These are phyloP conservation scores for Gambusia affinis DNA, from an alignment of 2,113 vertebrate species.

Conservation along the genomic window DNA sequence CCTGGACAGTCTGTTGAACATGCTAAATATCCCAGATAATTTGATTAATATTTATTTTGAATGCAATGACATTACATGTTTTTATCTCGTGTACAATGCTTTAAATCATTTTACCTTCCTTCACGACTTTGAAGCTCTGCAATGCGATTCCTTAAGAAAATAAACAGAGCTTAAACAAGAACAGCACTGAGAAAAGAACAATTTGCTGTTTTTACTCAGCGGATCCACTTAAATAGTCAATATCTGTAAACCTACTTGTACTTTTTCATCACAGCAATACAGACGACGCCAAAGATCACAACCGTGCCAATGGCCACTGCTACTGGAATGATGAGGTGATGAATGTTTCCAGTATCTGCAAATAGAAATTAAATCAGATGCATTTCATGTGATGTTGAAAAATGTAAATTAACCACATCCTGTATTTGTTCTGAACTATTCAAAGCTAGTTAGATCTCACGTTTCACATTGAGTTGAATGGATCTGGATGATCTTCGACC, in stretches of 20 bases:
- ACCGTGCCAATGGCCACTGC: slow-evolving; percentile 30
- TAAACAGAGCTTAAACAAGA: too few species aligned
- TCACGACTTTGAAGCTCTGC: too few species aligned
- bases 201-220: too few species aligned
- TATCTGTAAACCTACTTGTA: slow-evolving; percentile 68
- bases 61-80: not conserved
- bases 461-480: slow-evolving; percentile 55
- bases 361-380: not conserved
- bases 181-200: too few species aligned
- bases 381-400: not conserved
- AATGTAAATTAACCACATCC: not conserved
- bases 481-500: fast-evolving
- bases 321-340: slow-evolving; percentile 69
- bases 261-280: slow-evolving; percentile 65
- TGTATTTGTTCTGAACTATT: too few species aligned
- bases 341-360: slow-evolving; percentile 46
- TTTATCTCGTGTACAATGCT: not conserved
- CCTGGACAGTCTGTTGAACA: slow-evolving; percentile 69
- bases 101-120: not conserved
- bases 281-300: slow-evolving; percentile 55
- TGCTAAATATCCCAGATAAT: slow-evolving; percentile 43
- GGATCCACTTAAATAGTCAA: too few species aligned
- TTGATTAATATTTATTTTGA: not conserved
- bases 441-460: slow-evolving; percentile 39
- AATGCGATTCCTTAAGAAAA: too few species aligned